A percentile compares a stretch with the other conserved stretches of the same genome.
phyloP scores from a whole-genome alignment of 2,113 vertebrate species.

The Herpetotheres cachinnans region DNA sequence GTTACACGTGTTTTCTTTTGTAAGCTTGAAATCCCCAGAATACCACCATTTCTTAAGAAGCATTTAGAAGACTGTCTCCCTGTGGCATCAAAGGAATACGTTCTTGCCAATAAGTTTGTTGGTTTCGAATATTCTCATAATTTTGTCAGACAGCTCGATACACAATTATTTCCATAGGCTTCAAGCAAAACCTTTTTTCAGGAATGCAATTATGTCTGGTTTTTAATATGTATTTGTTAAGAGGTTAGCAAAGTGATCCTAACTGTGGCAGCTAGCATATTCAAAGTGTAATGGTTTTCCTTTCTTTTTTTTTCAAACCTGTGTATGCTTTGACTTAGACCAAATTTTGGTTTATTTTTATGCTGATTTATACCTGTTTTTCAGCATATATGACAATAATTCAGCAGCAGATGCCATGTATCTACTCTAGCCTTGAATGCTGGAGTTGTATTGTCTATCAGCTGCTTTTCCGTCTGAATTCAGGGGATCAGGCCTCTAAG shows the following conservation, averaged over 20 bases:
- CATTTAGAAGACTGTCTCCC: neutral
- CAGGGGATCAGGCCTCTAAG: neutral
- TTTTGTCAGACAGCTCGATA: neutral
- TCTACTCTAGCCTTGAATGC: neutral
- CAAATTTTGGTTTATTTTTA: neutral
- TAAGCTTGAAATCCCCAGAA: neutral
- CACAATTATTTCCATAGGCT: neutral
- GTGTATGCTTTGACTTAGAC: neutral
- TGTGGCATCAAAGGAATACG: neutral
- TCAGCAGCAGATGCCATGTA: neutral
- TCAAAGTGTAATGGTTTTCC: neutral
- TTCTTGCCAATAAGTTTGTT: neutral
- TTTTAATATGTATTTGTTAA: neutral
- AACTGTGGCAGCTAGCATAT: neutral
- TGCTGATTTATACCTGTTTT: neutral
- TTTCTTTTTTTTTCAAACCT: neutral
- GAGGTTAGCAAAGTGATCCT: neutral
- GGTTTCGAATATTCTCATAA: neutral
- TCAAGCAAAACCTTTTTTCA: neutral
- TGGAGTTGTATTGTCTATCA: neutral
- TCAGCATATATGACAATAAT: neutral
- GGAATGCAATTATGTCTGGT: accelerated
- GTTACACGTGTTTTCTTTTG: neutral
- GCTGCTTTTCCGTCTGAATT: neutral
- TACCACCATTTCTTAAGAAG: neutral